A percentile compares a stretch with the other conserved stretches of the same genome.
Evolutionary conservation across 2,797 vertebrate species (phyloP).

Genomic region (Sternotherus odoratus): DNA sequence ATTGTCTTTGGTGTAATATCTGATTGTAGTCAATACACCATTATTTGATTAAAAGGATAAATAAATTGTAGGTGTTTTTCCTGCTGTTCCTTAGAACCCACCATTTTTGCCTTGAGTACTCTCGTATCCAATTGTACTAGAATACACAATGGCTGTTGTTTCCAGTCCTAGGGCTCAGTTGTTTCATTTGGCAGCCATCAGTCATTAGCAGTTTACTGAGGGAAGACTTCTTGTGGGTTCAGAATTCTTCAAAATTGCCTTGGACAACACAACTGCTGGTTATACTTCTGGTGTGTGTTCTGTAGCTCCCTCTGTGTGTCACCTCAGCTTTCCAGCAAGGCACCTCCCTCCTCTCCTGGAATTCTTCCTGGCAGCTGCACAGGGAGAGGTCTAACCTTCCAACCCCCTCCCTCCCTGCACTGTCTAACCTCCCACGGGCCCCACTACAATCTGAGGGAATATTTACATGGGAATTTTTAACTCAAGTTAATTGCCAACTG

Average conservation of each 20-base stretch:
- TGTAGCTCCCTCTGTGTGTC: neutral
- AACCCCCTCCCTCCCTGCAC: neutral
- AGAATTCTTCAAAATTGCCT: neutral
- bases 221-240: neutral
- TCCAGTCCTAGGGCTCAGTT: neutral
- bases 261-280: neutral
- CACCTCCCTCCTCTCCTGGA: neutral
- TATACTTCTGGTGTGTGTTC: neutral
- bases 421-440: neutral
- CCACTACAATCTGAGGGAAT: neutral
- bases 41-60: neutral
- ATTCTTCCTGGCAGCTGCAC: rapidly evolving
- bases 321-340: neutral
- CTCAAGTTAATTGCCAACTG: neutral
- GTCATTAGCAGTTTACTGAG: neutral
- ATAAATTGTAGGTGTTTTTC: neutral
- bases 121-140: neutral
- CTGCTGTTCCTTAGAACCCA: neutral
- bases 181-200: neutral
- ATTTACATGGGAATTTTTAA: neutral
- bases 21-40: neutral
- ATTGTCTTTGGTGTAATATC: neutral
- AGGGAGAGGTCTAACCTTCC: neutral
- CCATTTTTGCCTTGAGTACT: neutral
- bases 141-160: neutral